Percentiles rank a stretch among this genome's conserved stretches.
These are phyloP conservation scores for Pimephales promelas DNA, from an alignment of 2,113 vertebrate species.

Conservation along the genomic window DNA sequence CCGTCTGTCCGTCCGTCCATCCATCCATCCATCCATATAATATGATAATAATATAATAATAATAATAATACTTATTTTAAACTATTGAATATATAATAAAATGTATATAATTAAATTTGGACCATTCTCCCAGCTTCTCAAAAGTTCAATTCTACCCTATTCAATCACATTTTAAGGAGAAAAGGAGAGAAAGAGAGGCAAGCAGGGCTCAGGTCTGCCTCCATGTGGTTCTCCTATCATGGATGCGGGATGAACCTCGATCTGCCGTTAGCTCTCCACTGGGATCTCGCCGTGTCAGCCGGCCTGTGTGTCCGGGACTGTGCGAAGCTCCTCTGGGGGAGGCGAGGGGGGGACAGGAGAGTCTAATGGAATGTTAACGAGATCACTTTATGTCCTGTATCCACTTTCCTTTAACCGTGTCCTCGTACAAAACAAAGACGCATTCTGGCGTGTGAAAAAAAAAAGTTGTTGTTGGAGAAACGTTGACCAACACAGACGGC, in stretches of 20 bases:
- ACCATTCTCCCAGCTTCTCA: background rate
- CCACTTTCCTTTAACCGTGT: conserved; percentile 55
- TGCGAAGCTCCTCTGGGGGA: conserved; percentile 58
- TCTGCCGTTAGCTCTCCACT: conserved; percentile 22
- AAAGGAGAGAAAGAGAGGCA: conserved; percentile 37
- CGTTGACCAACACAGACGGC: conserved; percentile 63
- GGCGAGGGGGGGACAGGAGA: conserved; percentile 49
- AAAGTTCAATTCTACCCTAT: background rate
- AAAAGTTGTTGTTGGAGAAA: conserved; percentile 68
- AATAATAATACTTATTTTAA: too few species aligned
- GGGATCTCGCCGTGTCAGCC: conserved; percentile 43
- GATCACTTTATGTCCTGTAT: conserved; percentile 72
- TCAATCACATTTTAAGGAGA: background rate
- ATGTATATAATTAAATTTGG: background rate
- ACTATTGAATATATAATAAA: too few species aligned
- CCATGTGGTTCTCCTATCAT: conserved; percentile 48
- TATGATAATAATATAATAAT: too few species aligned
- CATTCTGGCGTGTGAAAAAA: conserved; percentile 62
- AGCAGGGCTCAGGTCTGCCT: conserved; percentile 66
- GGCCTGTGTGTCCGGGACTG: conserved; percentile 54
- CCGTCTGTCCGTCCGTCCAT: too few species aligned
- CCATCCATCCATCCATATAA: too few species aligned
- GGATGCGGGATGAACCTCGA: conserved; percentile 25
- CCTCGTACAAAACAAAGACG: conserved; percentile 63
- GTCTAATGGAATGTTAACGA: conserved; percentile 81